These are phyloP conservation scores for Stenodera caucasica DNA, from an alignment of 2,888 invertebrate species.

Conservation along the genomic window DNA sequence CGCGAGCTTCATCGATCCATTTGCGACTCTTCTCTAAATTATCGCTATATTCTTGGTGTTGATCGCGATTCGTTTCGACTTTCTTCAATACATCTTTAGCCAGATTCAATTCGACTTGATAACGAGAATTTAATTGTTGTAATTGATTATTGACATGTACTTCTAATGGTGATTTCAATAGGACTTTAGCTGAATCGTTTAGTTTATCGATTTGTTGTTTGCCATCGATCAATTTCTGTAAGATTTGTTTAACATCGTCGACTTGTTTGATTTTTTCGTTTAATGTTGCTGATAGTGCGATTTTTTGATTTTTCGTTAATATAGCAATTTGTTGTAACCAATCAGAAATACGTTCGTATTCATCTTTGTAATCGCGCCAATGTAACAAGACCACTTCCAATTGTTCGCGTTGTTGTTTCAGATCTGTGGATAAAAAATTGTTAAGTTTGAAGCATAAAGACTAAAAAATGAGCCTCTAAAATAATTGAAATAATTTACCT, in stretches of 20 bases:
- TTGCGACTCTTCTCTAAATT: constrained; percentile 75
- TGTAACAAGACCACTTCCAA: constrained; percentile 79
- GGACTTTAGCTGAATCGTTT: constrained; percentile 74
- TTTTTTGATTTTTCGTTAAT: constrained; percentile 86
- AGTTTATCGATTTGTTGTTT: constrained; percentile 82
- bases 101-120: constrained; percentile 85
- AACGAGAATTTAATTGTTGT: constrained; percentile 82
- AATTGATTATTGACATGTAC: constrained; percentile 86
- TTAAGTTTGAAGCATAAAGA: no score
- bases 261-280: constrained; percentile 86
- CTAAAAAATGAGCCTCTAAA: not conserved
- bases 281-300: constrained; percentile 75
- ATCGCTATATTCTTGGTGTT: constrained; percentile 78
- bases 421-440: constrained; percentile 58
- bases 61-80: constrained; percentile 84
- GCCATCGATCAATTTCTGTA: constrained; percentile 74
- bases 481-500: constrained; percentile 47
- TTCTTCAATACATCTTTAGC: constrained; percentile 89
- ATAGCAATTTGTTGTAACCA: constrained; percentile 93
- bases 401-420: constrained; percentile 81
- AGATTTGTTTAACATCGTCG: constrained; percentile 75
- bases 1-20: constrained; percentile 87
- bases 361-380: constrained; percentile 91
- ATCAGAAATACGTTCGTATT: constrained; percentile 86
- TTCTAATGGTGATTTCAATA: constrained; percentile 82